Conservation (phyloP, 1,140 invertebrate species). For the Saccostrea glomerata region DNA sequence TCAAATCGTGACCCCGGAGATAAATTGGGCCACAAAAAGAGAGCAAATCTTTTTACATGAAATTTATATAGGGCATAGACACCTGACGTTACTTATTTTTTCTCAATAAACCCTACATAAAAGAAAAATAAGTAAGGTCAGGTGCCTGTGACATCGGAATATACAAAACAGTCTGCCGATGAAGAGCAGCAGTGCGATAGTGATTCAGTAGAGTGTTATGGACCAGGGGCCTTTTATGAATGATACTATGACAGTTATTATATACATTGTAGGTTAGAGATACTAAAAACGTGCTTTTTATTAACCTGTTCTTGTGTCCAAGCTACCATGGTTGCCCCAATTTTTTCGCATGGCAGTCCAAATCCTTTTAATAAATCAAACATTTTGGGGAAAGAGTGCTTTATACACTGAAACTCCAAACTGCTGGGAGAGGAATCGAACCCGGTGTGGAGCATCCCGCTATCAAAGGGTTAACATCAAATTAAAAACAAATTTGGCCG, state of each 20-base stretch:
- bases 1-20: neutral
- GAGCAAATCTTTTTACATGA: neutral
- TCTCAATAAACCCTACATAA: no score
- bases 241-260: neutral
- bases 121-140: no score
- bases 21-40: no score
- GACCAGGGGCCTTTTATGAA: neutral
- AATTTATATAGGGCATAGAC: no score
- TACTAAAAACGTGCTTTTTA: neutral
- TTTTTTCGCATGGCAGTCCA: constrained; percentile 60
- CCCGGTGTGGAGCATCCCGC: constrained; percentile 72
- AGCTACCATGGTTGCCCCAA: constrained; percentile 71
- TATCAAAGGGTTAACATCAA: constrained; percentile 41
- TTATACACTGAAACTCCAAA: constrained; percentile 68
- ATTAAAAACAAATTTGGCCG: no score
- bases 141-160: no score
- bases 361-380: constrained; percentile 61
- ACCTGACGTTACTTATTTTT: no score
- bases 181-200: no score
- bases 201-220: no score
- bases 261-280: neutral
- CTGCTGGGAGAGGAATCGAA: constrained; percentile 67
- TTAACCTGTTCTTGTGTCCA: constrained; percentile 69
- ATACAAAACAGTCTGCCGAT: no score
- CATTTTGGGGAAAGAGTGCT: constrained; percentile 57